phyloP scores from a whole-genome alignment of 2,888 invertebrate genomes.

The Meteorus colon region DNA sequence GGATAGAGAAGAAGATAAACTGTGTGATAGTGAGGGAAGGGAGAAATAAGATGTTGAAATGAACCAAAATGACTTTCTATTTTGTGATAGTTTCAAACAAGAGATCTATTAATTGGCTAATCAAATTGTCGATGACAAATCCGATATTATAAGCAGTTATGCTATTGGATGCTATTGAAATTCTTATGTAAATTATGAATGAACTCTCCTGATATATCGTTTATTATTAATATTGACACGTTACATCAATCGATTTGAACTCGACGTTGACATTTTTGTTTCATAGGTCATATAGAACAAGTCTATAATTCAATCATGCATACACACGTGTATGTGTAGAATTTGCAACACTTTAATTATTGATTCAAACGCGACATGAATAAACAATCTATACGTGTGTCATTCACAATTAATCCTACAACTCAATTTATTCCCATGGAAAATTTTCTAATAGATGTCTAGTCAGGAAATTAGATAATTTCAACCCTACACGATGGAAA shows the following conservation, averaged over 20 bases:
- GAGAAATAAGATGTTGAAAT: not conserved
- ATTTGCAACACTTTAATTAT: no score
- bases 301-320: not conserved
- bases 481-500: no score
- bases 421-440: no score
- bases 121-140: not conserved
- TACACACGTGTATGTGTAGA: no score
- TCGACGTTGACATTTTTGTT: not conserved
- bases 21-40: not conserved
- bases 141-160: not conserved
- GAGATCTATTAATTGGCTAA: not conserved
- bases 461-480: no score
- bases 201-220: not conserved
- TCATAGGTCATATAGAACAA: not conserved
- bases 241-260: not conserved
- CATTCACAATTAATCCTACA: no score
- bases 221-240: not conserved
- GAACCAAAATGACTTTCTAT: conserved; percentile 7
- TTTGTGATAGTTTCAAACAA: not conserved
- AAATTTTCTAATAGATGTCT: no score
- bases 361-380: no score
- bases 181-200: not conserved
- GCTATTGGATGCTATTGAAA: not conserved
- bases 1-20: conserved; percentile 6
- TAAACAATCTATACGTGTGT: no score